These are phyloP conservation scores for Lampris megalopsis DNA, from an alignment of 2,113 vertebrate species.

Conservation along the genomic window DNA sequence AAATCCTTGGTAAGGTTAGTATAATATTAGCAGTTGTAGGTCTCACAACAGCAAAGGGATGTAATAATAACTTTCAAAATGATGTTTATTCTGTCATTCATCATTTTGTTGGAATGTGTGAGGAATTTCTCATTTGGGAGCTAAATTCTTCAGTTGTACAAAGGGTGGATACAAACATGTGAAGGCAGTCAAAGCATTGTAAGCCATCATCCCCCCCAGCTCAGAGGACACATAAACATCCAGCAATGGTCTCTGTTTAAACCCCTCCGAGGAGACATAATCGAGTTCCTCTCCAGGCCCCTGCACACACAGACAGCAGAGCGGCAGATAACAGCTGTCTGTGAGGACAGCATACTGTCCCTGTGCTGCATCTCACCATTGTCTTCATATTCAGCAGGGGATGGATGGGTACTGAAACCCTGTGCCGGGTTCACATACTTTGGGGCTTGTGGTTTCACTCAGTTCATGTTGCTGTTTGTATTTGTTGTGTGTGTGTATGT, in stretches of 20 bases:
- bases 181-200: not conserved
- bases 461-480: slow-evolving; percentile 38
- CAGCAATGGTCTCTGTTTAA: slow-evolving; percentile 42
- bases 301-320: slow-evolving; percentile 37
- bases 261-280: slow-evolving; percentile 40
- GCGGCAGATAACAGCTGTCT: slow-evolving; percentile 28
- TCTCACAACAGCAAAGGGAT: too few relatives aligned
- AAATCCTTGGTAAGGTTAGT: too few relatives aligned
- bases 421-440: not conserved
- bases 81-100: too few relatives aligned
- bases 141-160: too few relatives aligned
- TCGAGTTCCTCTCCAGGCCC: slow-evolving; percentile 44
- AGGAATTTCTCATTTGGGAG: too few relatives aligned
- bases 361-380: slow-evolving; percentile 18
- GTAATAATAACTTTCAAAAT: too few relatives aligned
- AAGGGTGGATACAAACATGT: not conserved
- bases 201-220: slow-evolving; percentile 21
- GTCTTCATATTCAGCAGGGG: slow-evolving; percentile 12
- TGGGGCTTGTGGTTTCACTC: not conserved
- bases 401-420: slow-evolving; percentile 18
- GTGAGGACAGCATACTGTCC: slow-evolving; percentile 17
- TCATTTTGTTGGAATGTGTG: too few relatives aligned
- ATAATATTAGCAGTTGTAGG: too few relatives aligned
- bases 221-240: slow-evolving; percentile 32
- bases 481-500: not conserved